phyloP scores from a whole-genome alignment of 2,113 vertebrate species.

The Ascaphus truei region DNA sequence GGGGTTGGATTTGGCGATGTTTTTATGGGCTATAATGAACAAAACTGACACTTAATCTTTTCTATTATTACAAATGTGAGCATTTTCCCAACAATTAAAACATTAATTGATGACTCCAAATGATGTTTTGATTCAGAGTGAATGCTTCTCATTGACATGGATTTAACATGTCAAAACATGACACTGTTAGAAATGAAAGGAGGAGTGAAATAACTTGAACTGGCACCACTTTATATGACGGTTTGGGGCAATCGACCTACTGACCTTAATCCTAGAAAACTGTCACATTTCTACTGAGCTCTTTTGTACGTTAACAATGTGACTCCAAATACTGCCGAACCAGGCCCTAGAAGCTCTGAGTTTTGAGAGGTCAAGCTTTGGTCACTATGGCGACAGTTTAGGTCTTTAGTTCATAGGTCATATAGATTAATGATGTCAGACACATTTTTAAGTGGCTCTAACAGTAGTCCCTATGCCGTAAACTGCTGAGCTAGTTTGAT shows the following conservation, averaged over 20 bases:
- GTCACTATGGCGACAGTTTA: slow-evolving; percentile 70
- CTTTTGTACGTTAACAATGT: slow-evolving; percentile 65
- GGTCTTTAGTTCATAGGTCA: slow-evolving; percentile 60
- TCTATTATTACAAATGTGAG: too few relatives aligned
- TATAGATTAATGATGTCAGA: slow-evolving; percentile 79
- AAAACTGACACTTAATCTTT: too few relatives aligned
- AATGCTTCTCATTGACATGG: background rate
- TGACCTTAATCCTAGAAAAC: slow-evolving; percentile 76
- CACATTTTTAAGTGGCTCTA: slow-evolving; percentile 70
- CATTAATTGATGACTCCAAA: background rate
- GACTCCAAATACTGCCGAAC: slow-evolving; percentile 61
- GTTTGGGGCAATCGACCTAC: slow-evolving; percentile 68
- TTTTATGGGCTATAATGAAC: too few relatives aligned
- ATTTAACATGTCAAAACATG: slow-evolving; percentile 35
- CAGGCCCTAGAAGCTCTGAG: slow-evolving; percentile 61
- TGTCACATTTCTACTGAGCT: slow-evolving; percentile 71
- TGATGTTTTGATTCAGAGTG: background rate
- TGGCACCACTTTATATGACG: slow-evolving; percentile 60
- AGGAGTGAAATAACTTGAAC: slow-evolving; percentile 52
- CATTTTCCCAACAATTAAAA: background rate
- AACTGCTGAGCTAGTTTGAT: slow-evolving; percentile 69
- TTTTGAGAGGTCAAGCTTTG: slow-evolving; percentile 66
- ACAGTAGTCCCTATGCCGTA: slow-evolving; percentile 51
- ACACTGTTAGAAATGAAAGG: slow-evolving; percentile 6
- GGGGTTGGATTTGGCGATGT: too few relatives aligned